Percentiles rank a stretch among this genome's conserved stretches.
Conservation (phyloP, 2,797 vertebrate species). For the Gastrophryne carolinensis region DNA sequence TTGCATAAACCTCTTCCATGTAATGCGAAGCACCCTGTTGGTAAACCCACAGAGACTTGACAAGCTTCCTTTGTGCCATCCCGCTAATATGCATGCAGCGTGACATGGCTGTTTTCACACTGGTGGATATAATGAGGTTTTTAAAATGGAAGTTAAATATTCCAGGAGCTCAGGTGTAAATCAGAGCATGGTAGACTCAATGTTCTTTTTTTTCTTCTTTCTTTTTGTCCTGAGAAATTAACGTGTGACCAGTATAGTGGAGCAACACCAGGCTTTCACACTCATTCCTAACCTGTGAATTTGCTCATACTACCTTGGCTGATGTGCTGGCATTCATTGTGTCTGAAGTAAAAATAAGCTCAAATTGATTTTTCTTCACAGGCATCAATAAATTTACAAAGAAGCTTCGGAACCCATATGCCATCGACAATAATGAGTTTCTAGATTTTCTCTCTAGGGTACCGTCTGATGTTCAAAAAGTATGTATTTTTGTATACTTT, state of each 20-base stretch:
- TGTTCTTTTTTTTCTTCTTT: neutral
- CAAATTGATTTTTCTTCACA: conserved; percentile 63
- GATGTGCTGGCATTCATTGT: conserved; percentile 24
- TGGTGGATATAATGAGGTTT: neutral
- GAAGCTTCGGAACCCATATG: conserved; percentile 91
- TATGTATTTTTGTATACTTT: conserved; percentile 70
- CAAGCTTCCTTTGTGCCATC: neutral
- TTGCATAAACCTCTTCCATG: neutral
- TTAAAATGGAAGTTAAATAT: neutral
- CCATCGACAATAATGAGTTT: conserved; percentile 90
- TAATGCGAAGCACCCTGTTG: neutral
- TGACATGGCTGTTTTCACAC: conserved; percentile 17
- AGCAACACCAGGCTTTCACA: conserved; percentile 31
- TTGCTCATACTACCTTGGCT: conserved; percentile 27
- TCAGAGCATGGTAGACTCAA: neutral
- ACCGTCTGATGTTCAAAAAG: conserved; percentile 97
- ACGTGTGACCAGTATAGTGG: neutral
- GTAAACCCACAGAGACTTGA: neutral
- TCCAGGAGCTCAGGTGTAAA: neutral
- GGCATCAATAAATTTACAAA: conserved; percentile 98
- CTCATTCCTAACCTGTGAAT: conserved; percentile 43
- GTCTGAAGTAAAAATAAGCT: conserved; percentile 15
- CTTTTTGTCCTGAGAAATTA: neutral
- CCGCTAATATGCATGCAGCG: neutral
- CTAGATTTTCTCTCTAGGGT: conserved; percentile 97